Evolutionary conservation across 92 coral and sea anemone species (phyloP).

Genomic region (Epizoanthus fatuus): DNA sequence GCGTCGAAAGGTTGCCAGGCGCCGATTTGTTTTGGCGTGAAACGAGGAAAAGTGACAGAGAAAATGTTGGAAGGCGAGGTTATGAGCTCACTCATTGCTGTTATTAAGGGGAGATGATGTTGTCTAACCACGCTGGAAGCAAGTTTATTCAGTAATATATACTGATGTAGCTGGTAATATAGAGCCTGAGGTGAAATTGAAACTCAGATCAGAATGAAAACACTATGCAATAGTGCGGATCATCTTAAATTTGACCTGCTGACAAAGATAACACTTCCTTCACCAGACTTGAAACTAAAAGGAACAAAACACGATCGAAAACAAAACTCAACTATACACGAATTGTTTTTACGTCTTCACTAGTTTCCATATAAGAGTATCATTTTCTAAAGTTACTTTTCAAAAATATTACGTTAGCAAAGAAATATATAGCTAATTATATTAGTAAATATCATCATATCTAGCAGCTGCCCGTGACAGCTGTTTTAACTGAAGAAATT

Average conservation of each 20-base stretch:
- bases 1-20: conserved; percentile 53
- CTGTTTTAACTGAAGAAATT: background rate
- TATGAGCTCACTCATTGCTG: conserved; percentile 76
- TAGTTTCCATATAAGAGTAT: background rate
- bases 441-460: background rate
- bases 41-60: conserved; percentile 72
- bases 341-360: background rate
- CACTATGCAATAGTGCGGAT: background rate
- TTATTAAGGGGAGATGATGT: conserved; percentile 29
- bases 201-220: background rate
- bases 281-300: background rate
- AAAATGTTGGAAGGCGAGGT: conserved; percentile 81
- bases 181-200: background rate
- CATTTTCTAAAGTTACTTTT: background rate
- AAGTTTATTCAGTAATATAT: background rate
- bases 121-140: background rate
- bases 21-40: conserved; percentile 74
- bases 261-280: background rate
- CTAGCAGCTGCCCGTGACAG: background rate
- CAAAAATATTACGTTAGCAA: background rate
- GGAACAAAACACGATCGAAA: background rate
- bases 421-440: conserved; percentile 3
- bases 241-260: background rate
- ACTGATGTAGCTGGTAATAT: background rate
- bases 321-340: background rate